Conservation (phyloP, 2,888 invertebrate species). For the Philereme vetulata region DNA sequence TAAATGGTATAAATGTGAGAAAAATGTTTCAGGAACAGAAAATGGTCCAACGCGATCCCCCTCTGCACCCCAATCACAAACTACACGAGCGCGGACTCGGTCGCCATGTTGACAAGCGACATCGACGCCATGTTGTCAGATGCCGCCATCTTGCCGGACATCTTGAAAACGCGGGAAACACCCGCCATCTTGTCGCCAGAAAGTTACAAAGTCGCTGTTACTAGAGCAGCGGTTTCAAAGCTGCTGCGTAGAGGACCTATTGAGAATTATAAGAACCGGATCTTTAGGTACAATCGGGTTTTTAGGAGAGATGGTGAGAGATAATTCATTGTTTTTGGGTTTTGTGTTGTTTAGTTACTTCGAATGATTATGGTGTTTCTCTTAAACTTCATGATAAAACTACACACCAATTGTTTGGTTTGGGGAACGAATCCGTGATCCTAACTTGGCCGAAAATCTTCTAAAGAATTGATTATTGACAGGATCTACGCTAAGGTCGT, state of each 20-base stretch:
- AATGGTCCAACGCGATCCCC: slow-evolving; percentile 94
- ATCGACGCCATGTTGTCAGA: slow-evolving; percentile 79
- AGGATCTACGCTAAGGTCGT: no score
- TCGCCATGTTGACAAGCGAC: slow-evolving; percentile 73
- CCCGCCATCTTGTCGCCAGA: slow-evolving; percentile 75
- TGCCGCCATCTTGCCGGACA: slow-evolving; percentile 58
- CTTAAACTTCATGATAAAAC: no score
- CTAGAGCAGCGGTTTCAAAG: slow-evolving; percentile 66
- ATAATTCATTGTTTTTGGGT: slow-evolving; percentile 56
- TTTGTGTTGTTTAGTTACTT: slow-evolving; percentile 3
- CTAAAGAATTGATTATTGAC: no score
- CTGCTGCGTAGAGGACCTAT: slow-evolving; percentile 65
- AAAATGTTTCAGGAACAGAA: slow-evolving; percentile 85
- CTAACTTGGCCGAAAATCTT: no score
- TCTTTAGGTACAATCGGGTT: slow-evolving; percentile 69
- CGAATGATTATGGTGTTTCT: slow-evolving; percentile 3
- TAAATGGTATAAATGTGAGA: not conserved
- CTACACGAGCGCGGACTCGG: slow-evolving; percentile 66
- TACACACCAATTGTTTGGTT: no score
- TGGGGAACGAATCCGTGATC: no score
- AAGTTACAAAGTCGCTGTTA: slow-evolving; percentile 73
- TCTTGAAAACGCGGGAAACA: slow-evolving; percentile 68
- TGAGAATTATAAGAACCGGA: slow-evolving; percentile 72
- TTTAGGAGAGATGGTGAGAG: slow-evolving; percentile 70
- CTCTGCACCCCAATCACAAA: slow-evolving; percentile 84